Percentiles rank a stretch among this genome's conserved stretches.
Conservation (phyloP, 2,797 vertebrate genomes). For the Sebastes taczanowskii region DNA sequence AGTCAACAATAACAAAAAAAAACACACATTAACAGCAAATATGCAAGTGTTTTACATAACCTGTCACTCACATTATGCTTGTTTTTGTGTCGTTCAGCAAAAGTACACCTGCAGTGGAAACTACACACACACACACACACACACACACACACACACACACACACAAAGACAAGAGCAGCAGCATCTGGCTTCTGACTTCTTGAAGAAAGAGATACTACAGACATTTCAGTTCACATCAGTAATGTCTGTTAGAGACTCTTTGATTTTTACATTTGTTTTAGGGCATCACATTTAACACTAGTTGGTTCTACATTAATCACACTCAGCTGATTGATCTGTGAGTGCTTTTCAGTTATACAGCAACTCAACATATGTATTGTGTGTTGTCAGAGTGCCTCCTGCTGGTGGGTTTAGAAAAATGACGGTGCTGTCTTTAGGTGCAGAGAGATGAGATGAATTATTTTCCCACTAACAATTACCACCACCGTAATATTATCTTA, state of each 20-base stretch:
- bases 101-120: not conserved
- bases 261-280: conserved; percentile 6
- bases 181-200: not conserved
- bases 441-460: not conserved
- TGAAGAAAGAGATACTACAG: not conserved
- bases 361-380: not conserved
- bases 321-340: conserved; percentile 1
- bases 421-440: not conserved
- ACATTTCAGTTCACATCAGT: not conserved
- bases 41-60: conserved; percentile 5
- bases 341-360: not conserved
- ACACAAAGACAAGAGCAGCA: not conserved
- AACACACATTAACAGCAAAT: conserved; percentile 9
- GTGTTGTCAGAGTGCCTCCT: conserved; percentile 67
- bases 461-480: not conserved
- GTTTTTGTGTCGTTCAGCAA: conserved; percentile 3
- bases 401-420: conserved; percentile 42
- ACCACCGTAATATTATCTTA: not conserved
- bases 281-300: not conserved
- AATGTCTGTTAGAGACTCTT: not conserved
- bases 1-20: not conserved
- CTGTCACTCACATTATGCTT: conserved; percentile 26
- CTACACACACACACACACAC: not conserved
- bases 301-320: not conserved
- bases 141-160: not conserved